These are phyloP conservation scores for Macrotus californicus DNA, from an alignment of 2,113 vertebrate species.

Conservation along the genomic window DNA sequence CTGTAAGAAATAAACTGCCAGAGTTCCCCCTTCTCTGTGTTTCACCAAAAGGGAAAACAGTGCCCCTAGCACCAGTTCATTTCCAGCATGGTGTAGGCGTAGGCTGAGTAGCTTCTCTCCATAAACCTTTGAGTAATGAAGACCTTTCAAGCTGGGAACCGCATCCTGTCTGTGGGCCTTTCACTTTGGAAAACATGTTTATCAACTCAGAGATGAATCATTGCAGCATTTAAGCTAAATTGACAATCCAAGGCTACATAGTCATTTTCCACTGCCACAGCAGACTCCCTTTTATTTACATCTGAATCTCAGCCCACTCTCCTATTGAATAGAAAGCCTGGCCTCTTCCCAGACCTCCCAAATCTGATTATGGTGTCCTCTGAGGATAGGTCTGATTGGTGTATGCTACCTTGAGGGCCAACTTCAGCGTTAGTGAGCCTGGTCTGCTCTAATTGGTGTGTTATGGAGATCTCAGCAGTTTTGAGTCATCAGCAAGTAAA, in stretches of 20 bases:
- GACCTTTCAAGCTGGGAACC: background rate
- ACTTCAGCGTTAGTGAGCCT: conserved; percentile 7
- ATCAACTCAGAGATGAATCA: conserved; percentile 47
- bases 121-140: background rate
- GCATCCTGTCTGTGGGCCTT: background rate
- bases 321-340: conserved; percentile 20
- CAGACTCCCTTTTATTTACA: conserved; percentile 24
- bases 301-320: conserved; percentile 28
- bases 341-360: conserved; percentile 18
- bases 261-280: conserved; percentile 20
- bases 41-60: background rate
- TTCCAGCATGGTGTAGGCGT: background rate
- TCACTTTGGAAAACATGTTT: conserved; percentile 50
- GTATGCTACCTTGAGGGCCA: background rate
- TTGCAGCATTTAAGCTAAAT: conserved; percentile 15
- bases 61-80: background rate
- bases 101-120: background rate
- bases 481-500: conserved; percentile 56
- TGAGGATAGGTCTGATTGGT: conserved; percentile 39
- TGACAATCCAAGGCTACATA: accelerated
- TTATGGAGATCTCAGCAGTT: background rate
- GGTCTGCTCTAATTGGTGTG: conserved; percentile 28
- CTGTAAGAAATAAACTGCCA: background rate
- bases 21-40: background rate
- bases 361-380: conserved; percentile 16